Percentiles rank a stretch among this genome's conserved stretches.
Evolutionary conservation across 53 echinoderm and acorn worm species (phyloP).

Genomic region (Astropecten irregularis): DNA sequence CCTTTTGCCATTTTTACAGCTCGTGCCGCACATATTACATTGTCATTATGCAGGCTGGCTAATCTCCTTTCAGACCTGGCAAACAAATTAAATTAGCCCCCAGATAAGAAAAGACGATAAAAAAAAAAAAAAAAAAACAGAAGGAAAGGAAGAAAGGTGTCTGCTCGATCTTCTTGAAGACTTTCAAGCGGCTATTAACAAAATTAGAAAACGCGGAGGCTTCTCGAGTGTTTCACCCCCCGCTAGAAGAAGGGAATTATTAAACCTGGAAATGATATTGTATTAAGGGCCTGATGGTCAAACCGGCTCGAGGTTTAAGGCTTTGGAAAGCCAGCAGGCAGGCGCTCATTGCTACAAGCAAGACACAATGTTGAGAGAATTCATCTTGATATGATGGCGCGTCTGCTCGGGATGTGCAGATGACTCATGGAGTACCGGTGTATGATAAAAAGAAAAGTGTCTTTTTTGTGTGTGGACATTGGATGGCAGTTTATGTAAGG

Average conservation of each 20-base stretch:
- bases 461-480: conserved; percentile 13
- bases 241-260: not conserved
- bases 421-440: conserved; percentile 48
- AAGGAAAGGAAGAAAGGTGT: no score
- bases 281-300: not conserved
- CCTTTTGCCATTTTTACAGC: not conserved
- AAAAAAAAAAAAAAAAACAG: not conserved
- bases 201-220: not conserved
- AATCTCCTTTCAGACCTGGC: not conserved
- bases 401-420: not conserved
- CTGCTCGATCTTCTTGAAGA: no score
- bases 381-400: not conserved
- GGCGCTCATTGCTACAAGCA: no score
- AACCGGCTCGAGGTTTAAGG: not conserved
- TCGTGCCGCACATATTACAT: conserved; percentile 32
- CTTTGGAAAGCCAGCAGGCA: no score
- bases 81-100: conserved; percentile 21
- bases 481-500: not conserved
- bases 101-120: not conserved
- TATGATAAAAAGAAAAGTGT: no score
- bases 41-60: conserved; percentile 4
- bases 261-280: not conserved
- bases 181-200: not conserved
- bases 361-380: not conserved
- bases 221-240: not conserved